Percentiles rank a stretch among this genome's conserved stretches.
phyloP scores from a whole-genome alignment of 2,888 invertebrate species.

The Alentia gelatinosa region DNA sequence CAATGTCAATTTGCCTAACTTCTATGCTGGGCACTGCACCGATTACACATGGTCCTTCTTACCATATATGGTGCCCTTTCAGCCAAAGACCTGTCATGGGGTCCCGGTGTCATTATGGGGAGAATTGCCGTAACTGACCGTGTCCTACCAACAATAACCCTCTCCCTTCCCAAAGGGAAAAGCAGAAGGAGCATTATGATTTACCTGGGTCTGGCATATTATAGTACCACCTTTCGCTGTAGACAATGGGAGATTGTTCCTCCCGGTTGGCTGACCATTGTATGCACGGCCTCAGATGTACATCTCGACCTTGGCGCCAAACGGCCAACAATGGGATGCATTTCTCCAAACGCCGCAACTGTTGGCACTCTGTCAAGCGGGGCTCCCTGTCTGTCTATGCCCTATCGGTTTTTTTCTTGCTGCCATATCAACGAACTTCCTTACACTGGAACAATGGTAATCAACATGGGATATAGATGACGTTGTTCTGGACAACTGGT shows the following conservation, averaged over 20 bases:
- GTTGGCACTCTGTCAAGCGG: slow-evolving; percentile 1
- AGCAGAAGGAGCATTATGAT: not conserved
- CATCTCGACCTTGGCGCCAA: not conserved
- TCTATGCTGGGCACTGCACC: not conserved
- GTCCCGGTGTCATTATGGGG: not conserved
- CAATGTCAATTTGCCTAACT: not conserved
- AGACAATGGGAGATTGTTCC: slow-evolving; percentile 25
- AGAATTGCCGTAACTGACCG: not conserved
- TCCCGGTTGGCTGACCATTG: not conserved
- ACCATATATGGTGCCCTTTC: not conserved
- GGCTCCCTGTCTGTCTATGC: not conserved
- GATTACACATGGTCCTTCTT: not conserved
- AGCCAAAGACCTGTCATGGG: not conserved
- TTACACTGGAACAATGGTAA: not conserved
- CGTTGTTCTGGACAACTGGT: not conserved
- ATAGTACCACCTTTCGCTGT: not conserved
- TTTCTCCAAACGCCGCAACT: not conserved
- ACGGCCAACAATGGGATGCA: not conserved
- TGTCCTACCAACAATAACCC: not conserved
- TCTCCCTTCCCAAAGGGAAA: not conserved
- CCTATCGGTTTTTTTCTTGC: not conserved
- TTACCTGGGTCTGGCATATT: not conserved
- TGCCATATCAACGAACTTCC: not conserved
- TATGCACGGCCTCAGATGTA: not conserved
- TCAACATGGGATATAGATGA: not conserved